These are phyloP conservation scores for Anguilla obscura DNA, from an alignment of 2,797 vertebrate species.

Conservation along the genomic window DNA sequence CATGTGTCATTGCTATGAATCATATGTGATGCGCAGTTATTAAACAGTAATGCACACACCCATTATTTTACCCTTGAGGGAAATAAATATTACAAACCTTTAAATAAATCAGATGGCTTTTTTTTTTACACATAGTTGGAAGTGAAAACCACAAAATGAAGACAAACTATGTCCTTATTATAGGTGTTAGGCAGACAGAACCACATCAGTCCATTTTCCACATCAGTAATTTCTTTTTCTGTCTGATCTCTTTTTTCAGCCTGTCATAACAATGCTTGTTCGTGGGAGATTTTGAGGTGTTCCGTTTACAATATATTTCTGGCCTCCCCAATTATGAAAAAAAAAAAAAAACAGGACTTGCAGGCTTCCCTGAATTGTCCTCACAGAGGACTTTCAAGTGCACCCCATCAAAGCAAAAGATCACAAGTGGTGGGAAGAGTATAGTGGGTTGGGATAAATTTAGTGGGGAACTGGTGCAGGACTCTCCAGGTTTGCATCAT, in stretches of 20 bases:
- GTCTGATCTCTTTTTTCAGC: neutral
- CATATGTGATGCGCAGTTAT: neutral
- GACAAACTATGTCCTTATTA: neutral
- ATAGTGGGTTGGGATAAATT: neutral
- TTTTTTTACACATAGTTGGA: neutral
- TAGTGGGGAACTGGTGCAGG: neutral
- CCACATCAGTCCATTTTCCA: neutral
- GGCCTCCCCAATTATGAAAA: neutral
- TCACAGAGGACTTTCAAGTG: constrained; percentile 4
- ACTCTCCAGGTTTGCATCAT: constrained; percentile 8
- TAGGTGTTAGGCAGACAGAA: neutral
- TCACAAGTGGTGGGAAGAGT: neutral
- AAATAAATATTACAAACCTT: neutral
- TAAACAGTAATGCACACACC: neutral
- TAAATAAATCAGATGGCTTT: neutral
- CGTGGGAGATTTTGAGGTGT: neutral
- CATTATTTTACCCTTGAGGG: neutral
- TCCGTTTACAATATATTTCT: neutral
- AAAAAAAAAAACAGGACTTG: neutral
- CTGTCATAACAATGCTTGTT: neutral
- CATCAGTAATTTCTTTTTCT: neutral
- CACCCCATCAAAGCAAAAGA: neutral
- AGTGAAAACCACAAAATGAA: neutral
- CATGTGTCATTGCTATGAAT: neutral
- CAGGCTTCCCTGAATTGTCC: neutral